phyloP scores from a whole-genome alignment of 2,888 invertebrate genomes.

The Parnassius apollo region DNA sequence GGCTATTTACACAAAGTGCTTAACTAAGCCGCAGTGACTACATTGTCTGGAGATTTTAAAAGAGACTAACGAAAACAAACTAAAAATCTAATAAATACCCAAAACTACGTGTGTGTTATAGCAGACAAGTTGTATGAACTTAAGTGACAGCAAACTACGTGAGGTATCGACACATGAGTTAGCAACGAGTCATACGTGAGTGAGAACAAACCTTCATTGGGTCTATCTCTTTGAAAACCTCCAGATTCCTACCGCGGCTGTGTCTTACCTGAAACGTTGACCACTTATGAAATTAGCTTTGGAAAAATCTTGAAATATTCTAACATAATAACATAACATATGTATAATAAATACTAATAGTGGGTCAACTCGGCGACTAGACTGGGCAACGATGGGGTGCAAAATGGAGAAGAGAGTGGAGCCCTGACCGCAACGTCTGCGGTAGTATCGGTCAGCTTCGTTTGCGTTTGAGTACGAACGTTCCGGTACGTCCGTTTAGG shows the following conservation, averaged over 20 bases:
- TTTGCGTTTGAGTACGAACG: too few relatives aligned
- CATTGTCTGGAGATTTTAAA: conserved; percentile 60
- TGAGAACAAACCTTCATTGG: conserved; percentile 60
- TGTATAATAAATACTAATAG: too few relatives aligned
- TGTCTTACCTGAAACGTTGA: conserved; percentile 65
- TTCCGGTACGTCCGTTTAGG: too few relatives aligned
- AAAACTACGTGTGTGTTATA: conserved; percentile 16
- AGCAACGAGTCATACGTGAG: conserved; percentile 27
- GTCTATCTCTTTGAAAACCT: conserved; percentile 68
- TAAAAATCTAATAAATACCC: not conserved
- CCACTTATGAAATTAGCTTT: conserved; percentile 35
- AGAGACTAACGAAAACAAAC: conserved; percentile 39
- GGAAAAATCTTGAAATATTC: conserved; percentile 11
- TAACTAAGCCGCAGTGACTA: conserved; percentile 16
- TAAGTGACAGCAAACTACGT: conserved; percentile 19
- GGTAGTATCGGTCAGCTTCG: too few relatives aligned
- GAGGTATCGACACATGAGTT: conserved; percentile 19
- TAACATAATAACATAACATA: not conserved
- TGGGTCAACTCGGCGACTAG: too few relatives aligned
- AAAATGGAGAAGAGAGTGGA: too few relatives aligned
- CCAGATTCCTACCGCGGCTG: conserved; percentile 62
- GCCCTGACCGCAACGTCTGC: too few relatives aligned
- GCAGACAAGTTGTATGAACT: not conserved
- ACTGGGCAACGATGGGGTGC: too few relatives aligned
- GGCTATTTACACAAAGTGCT: conserved; percentile 11